Conservation (phyloP, 2,113 vertebrate genomes). For the Catharus fuscescens region DNA sequence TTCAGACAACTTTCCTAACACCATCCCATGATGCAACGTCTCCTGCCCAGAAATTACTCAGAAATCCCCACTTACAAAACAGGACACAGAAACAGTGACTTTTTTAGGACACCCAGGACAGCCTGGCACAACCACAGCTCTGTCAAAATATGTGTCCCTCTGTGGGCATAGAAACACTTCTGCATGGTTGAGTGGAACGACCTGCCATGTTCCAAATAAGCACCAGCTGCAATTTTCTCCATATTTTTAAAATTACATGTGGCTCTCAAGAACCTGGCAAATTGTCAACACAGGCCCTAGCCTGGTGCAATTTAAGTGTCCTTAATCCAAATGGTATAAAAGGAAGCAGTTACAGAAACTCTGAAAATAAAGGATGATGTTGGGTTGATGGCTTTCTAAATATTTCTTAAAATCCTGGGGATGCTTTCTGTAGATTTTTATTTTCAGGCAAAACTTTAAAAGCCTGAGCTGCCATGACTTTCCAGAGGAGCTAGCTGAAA, state of each 20-base stretch:
- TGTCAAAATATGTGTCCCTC: conserved; percentile 27
- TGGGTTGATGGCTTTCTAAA: neutral
- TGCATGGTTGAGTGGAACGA: neutral
- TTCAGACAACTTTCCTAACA: conserved; percentile 47
- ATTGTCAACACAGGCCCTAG: neutral
- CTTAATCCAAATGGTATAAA: conserved; percentile 28
- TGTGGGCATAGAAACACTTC: conserved; percentile 21
- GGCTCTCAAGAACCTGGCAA: conserved; percentile 13
- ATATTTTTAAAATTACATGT: conserved; percentile 15
- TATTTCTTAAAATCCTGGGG: neutral
- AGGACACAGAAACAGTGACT: conserved; percentile 30
- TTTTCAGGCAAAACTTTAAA: conserved; percentile 16
- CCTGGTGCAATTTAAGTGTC: neutral
- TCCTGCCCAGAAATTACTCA: conserved; percentile 68
- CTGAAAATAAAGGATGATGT: conserved; percentile 16
- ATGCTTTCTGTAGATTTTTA: neutral
- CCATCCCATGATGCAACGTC: conserved; percentile 62
- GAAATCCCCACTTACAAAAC: conserved; percentile 58
- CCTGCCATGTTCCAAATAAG: neutral
- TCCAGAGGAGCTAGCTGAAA: neutral
- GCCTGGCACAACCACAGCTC: conserved; percentile 7
- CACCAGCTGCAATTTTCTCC: conserved; percentile 30
- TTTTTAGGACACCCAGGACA: conserved; percentile 52
- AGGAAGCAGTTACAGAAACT: conserved; percentile 18
- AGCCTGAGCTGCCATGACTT: neutral